These are phyloP conservation scores for Aspidoscelis tigris DNA, from an alignment of 2,113 vertebrate species.

Conservation along the genomic window DNA sequence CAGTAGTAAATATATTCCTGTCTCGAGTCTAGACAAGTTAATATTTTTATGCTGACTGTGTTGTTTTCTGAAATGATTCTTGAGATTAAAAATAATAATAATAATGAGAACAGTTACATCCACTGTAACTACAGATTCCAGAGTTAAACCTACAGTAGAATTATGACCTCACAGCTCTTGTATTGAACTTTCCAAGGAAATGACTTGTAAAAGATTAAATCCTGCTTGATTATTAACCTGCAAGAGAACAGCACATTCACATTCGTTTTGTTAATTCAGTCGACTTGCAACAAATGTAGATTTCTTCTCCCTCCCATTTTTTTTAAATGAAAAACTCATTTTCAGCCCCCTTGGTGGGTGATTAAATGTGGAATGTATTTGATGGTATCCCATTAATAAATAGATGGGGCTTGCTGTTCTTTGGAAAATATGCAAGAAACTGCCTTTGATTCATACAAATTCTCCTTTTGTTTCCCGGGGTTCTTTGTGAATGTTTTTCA, in stretches of 20 bases:
- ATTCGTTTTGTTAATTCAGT: slow-evolving; percentile 45
- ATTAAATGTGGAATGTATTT: slow-evolving; percentile 50
- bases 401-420: slow-evolving; percentile 14
- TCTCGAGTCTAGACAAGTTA: neutral
- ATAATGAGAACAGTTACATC: neutral
- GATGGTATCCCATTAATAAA: slow-evolving; percentile 43
- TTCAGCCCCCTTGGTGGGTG: slow-evolving; percentile 24
- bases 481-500: slow-evolving; percentile 20
- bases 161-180: slow-evolving; percentile 48
- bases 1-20: neutral
- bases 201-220: slow-evolving; percentile 60
- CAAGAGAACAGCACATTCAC: slow-evolving; percentile 35
- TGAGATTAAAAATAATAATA: no score
- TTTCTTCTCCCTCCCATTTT: neutral
- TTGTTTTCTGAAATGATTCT: neutral
- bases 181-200: slow-evolving; percentile 57
- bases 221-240: slow-evolving; percentile 53
- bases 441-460: slow-evolving; percentile 53
- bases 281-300: slow-evolving; percentile 39
- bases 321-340: slow-evolving; percentile 6
- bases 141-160: slow-evolving; percentile 47
- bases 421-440: slow-evolving; percentile 33
- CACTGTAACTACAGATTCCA: slow-evolving; percentile 43
- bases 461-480: slow-evolving; percentile 36
- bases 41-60: slow-evolving; percentile 21